A percentile compares a stretch with the other conserved stretches of the same genome.
Evolutionary conservation across 2,113 vertebrate species (phyloP).

Genomic region (Cyanistes caeruleus): DNA sequence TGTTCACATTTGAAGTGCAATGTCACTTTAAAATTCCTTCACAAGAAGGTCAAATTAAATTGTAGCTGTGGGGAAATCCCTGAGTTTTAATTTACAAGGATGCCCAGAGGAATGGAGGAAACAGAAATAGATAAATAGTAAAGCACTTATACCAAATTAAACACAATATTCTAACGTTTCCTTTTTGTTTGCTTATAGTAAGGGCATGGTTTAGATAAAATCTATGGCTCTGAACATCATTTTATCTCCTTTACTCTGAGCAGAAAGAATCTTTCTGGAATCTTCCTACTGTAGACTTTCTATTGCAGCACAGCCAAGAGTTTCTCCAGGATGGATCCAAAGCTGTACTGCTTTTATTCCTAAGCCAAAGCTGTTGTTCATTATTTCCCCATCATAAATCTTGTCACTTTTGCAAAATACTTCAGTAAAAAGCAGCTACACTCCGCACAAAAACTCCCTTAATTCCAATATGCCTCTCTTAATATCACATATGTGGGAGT

Average conservation of each 20-base stretch:
- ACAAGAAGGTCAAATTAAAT: not conserved
- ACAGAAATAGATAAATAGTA: not conserved
- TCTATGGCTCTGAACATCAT: not conserved
- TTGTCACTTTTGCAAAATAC: not conserved
- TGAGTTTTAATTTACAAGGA: not conserved
- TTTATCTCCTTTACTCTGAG: not conserved
- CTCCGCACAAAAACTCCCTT: not conserved
- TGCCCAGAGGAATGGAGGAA: not conserved
- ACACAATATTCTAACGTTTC: not conserved
- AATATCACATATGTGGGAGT: not conserved
- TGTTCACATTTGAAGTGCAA: not conserved
- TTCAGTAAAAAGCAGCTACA: not conserved
- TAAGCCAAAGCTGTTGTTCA: not conserved
- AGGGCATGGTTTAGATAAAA: not conserved
- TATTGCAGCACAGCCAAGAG: not conserved
- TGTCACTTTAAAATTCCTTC: not conserved
- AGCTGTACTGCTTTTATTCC: not conserved
- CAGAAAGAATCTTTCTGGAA: not conserved
- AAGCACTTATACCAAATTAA: not conserved
- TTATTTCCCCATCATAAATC: not conserved
- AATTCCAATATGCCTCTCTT: not conserved
- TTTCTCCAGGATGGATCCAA: not conserved
- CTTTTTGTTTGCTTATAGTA: not conserved
- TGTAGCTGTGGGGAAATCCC: not conserved
- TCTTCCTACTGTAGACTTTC: not conserved